Evolutionary conservation across 2,888 invertebrate species (phyloP).

Genomic region (Xanthorhoe designata): DNA sequence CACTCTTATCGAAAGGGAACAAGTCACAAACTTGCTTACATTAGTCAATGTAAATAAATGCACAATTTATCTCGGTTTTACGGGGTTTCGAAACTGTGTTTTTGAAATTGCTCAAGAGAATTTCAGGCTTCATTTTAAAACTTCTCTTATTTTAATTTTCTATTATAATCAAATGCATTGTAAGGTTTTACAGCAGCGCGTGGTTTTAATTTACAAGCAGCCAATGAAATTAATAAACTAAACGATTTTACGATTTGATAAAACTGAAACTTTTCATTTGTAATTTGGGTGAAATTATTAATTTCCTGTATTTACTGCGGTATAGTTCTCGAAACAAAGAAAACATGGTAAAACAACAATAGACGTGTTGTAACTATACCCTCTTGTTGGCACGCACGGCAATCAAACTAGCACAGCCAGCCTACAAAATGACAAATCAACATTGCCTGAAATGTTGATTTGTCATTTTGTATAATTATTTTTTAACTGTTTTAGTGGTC

Average conservation of each 20-base stretch:
- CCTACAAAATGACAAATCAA: too few species aligned
- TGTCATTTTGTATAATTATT: slow-evolving; percentile 31
- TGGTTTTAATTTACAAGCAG: neutral
- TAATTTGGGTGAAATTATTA: slow-evolving; percentile 50
- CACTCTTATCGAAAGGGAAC: slow-evolving; percentile 34
- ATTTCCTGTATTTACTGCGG: slow-evolving; percentile 56
- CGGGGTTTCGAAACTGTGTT: slow-evolving; percentile 41
- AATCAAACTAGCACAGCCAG: slow-evolving; percentile 48
- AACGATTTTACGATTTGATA: slow-evolving; percentile 22
- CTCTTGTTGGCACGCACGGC: slow-evolving; percentile 58
- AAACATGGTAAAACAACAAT: slow-evolving; percentile 51
- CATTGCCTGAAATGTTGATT: slow-evolving; percentile 27
- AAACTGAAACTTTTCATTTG: slow-evolving; percentile 13
- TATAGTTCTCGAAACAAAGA: slow-evolving; percentile 60
- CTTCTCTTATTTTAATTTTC: neutral
- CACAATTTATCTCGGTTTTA: slow-evolving; percentile 44
- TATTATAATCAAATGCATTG: neutral
- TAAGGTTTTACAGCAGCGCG: too few species aligned
- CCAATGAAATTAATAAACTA: slow-evolving; percentile 5
- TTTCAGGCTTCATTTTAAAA: slow-evolving; percentile 21
- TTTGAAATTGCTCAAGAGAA: slow-evolving; percentile 31
- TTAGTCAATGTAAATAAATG: slow-evolving; percentile 23
- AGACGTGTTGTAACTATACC: slow-evolving; percentile 49
- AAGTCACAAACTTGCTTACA: slow-evolving; percentile 36
- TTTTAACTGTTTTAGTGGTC: neutral